Conservation (phyloP, 35 echinoderm and acorn worm genomes). For the Ptychodera flava region DNA sequence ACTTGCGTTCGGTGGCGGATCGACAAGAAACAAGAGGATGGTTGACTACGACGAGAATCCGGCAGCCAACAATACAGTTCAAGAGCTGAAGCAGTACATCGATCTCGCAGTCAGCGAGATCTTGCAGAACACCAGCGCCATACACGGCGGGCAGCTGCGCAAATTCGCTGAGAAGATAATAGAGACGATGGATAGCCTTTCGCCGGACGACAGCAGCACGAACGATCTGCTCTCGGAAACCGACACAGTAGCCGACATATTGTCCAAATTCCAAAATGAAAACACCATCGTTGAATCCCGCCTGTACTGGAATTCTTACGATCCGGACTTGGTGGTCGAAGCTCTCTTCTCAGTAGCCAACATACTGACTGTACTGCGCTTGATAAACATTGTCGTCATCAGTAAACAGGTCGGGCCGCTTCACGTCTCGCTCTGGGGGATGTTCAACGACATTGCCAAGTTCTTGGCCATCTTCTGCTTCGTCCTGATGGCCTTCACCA, state of each 20-base stretch:
- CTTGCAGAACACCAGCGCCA: neutral
- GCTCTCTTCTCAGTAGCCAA: slow-evolving; percentile 2
- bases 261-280: neutral
- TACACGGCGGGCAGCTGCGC: neutral
- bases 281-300: neutral
- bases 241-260: neutral
- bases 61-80: no score
- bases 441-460: slow-evolving; percentile 10
- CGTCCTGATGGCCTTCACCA: slow-evolving; percentile 12
- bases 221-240: neutral
- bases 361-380: neutral
- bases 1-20: no score
- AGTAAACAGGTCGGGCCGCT: slow-evolving; percentile 4
- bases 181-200: neutral
- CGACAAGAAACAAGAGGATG: no score
- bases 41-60: no score
- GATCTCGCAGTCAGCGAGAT: neutral
- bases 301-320: neutral
- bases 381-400: slow-evolving; percentile 7
- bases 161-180: neutral
- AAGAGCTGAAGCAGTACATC: neutral
- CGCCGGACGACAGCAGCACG: neutral
- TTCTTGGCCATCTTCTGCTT: slow-evolving; percentile 16
- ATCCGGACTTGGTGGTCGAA: slow-evolving; percentile 11
- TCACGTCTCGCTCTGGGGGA: slow-evolving; percentile 3